Evolutionary conservation across 2,797 vertebrate species (phyloP), one percentile per base, ranked within the genome.

Genomic region (Catharus ustulatus): DNA sequence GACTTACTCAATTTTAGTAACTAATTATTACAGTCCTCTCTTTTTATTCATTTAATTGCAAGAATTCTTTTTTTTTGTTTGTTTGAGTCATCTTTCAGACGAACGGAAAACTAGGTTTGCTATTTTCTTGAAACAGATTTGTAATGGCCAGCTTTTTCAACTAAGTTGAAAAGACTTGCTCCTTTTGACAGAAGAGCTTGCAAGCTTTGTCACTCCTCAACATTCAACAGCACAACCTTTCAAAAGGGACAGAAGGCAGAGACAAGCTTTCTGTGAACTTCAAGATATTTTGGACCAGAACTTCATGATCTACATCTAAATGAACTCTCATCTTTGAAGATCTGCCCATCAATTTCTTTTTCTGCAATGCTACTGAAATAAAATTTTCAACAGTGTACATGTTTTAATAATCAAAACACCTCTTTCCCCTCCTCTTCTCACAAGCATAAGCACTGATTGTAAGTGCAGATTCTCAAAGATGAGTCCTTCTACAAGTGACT

Each of bases 121-220:
- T 82, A 67, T 77, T 87, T 89, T 80, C 61, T 87, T 81, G 66
- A 82, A 94, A 86, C 36, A 32, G 12, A 88, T 84, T 75, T 86
- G 46, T 64, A 81, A n/a, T 76, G 66, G 55, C 38, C 59, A 81
- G 55, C 17, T 66, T 91, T 78, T 36, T 69, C 55, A 85, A 86
- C 15, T 63, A 45, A 74, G 59, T 72, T 91, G 46, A 84, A 30
- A 76, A 76, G 49, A 84, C 18, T 40, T 57, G n/a, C 15, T 77
- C 40, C 64, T 58, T 80, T 46, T 83, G 49, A 61, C 72, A 87
- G 45, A 71, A 78, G 16, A 85, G 32, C 51, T 59, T 88, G 36
- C 29, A 87, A 91, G 54, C 19, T 69, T 93, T 80, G 59, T 71
- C 22, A 79, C n/a, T 64, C 20, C 32, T 62, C 64, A 64, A 76